Evolutionary conservation across 2,797 vertebrate genomes (phyloP).

Genomic region (Sebastes goodei): DNA sequence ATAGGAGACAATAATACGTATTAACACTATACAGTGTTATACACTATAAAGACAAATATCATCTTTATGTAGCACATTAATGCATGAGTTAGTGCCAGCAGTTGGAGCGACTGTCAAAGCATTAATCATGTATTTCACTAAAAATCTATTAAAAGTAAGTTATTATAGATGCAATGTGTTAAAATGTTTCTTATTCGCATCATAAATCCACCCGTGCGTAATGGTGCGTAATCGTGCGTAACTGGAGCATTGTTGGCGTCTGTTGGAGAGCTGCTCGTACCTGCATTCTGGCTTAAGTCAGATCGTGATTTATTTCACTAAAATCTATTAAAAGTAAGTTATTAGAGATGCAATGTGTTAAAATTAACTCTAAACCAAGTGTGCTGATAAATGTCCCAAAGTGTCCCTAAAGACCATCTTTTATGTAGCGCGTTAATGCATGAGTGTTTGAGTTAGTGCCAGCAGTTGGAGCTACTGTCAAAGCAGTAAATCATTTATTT

Average conservation of each 20-base stretch:
- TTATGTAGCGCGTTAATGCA: too few relatives aligned
- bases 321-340: neutral
- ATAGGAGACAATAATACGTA: conserved; percentile 94
- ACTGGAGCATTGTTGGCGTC: neutral
- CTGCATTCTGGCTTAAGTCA: conserved; percentile 97
- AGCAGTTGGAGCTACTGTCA: neutral
- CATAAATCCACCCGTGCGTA: conserved; percentile 26
- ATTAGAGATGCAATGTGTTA: neutral
- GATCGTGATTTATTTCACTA: conserved; percentile 72
- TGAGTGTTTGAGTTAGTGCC: neutral
- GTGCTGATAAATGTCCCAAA: too few relatives aligned
- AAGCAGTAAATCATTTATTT: neutral
- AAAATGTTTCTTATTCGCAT: neutral
- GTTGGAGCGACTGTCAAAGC: neutral
- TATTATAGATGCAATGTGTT: neutral
- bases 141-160: neutral
- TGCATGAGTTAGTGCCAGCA: neutral
- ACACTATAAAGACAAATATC: neutral
- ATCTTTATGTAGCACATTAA: neutral
- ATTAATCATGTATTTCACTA: neutral
- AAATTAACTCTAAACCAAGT: neutral
- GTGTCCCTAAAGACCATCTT: too few relatives aligned
- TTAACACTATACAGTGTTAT: conserved; percentile 94
- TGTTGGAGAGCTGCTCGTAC: conserved; percentile 70
- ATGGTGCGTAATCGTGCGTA: conserved; percentile 24